Base-by-base conservation (phyloP, 2,888 invertebrate genomes). In the Chrysolina oricalcia region DNA sequence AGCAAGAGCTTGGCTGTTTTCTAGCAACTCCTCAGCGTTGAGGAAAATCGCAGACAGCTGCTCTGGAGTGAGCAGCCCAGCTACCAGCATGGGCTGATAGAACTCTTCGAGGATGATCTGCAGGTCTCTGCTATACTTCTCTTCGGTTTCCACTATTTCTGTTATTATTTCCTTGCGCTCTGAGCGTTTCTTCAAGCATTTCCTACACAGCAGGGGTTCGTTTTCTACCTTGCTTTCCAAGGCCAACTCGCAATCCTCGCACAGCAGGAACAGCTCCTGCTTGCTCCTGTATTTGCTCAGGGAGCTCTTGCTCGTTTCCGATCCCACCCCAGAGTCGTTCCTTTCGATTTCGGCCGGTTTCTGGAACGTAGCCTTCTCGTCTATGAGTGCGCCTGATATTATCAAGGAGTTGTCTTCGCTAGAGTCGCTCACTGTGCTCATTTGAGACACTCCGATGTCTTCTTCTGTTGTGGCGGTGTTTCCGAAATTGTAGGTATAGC, bases 141-240 rank as follows among this genome's bases (percentile, higher is more conserved):
- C 94, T 89, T 98, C 98, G 1, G 98, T 98, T 89, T 98, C 98
- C 5, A 97, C 96, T 77, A 98, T 97, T 90, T 98, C 98, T 4
- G 95, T 95, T 69, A 98, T 95, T 46, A 97, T 98, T 90, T 98
- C 97, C 86, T 97, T 97, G 72, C 98, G 92, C 87, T 98, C 98
- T 10, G 95, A 93, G 72, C 97, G 91, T 85, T 95, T 95, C 86
- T 97, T 96, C 74, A 93, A 91, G 88, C 98, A 98, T 87, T 97
- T 96, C 79, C 95, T 92, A 88, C 97, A 98, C 43, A 96, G 93
- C 77, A 96, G 89, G 0, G 95, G 95, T 40, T 95, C 94, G 78
- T 94, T 94, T 86, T 96, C 96, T 8, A 96, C 93, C 6, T 93
- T 90, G 73, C 94, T 93, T 84, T 96, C 96, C 53, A 80, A 35